These are phyloP conservation scores for Macrophya alboannulata DNA, from an alignment of 2,888 invertebrate species.

Conservation along the genomic window DNA sequence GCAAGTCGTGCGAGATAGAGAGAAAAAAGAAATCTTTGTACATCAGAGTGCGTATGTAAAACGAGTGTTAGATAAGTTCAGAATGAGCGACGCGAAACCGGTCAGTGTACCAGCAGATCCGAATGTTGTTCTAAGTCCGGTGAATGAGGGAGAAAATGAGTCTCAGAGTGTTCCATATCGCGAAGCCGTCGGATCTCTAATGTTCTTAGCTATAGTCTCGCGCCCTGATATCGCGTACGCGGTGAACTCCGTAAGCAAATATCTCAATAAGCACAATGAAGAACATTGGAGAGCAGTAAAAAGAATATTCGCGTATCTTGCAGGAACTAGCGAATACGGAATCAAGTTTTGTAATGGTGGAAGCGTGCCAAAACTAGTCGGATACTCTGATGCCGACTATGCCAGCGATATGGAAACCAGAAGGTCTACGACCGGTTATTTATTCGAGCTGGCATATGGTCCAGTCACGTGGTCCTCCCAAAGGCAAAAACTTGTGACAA, in stretches of 20 bases:
- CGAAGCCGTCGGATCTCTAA: not conserved
- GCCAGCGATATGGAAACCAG: not conserved
- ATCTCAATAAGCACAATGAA: not conserved
- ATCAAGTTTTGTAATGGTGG: not conserved
- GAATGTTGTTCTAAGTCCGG: not conserved
- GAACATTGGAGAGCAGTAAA: not conserved
- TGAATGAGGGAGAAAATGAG: not conserved
- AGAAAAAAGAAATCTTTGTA: slow-evolving; percentile 40
- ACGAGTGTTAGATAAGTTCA: slow-evolving; percentile 58
- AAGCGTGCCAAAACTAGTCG: not conserved
- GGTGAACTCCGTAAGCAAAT: not conserved
- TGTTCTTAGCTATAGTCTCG: not conserved
- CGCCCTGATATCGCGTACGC: not conserved
- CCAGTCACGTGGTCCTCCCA: not conserved
- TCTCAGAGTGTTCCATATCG: not conserved
- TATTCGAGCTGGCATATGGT: not conserved
- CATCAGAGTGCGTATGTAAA: slow-evolving; percentile 56
- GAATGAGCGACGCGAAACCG: slow-evolving; percentile 57
- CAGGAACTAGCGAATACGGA: slow-evolving; percentile 2
- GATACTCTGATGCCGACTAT: slow-evolving; percentile 11
- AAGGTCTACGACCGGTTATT: not conserved
- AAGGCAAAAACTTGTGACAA: not conserved
- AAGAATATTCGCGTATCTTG: not conserved
- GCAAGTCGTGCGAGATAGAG: slow-evolving; percentile 46
- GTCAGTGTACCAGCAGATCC: slow-evolving; percentile 7